These are phyloP conservation scores for Sebastolobus altivelis DNA, from an alignment of 2,797 vertebrate species.

Conservation along the genomic window DNA sequence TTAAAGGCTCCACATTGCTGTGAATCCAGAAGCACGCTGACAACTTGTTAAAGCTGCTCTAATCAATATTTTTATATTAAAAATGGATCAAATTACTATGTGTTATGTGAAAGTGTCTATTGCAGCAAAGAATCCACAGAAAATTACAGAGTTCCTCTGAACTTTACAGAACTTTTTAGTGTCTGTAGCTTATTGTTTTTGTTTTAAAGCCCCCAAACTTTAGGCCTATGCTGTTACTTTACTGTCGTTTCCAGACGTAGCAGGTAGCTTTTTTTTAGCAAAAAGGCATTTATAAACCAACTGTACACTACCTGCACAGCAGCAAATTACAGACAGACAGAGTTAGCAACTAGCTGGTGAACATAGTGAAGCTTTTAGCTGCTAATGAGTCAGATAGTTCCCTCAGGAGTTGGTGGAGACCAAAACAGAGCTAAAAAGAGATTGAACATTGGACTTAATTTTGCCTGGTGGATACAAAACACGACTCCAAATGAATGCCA, in stretches of 20 bases:
- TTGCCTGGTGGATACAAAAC: not conserved
- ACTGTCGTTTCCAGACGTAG: not conserved
- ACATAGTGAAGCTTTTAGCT: not conserved
- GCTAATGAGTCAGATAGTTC: not conserved
- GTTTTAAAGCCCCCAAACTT: not conserved
- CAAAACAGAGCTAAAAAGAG: not conserved
- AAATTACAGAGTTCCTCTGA: not conserved
- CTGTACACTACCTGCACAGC: not conserved
- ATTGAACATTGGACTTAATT: not conserved
- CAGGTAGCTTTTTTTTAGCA: not conserved
- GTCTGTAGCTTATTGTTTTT: not conserved
- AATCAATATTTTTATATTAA: slow-evolving; percentile 6
- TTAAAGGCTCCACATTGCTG: not conserved
- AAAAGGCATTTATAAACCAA: not conserved
- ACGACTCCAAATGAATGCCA: not conserved
- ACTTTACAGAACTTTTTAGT: not conserved
- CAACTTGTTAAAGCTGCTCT: slow-evolving; percentile 1
- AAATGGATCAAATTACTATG: not conserved
- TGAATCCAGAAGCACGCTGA: not conserved
- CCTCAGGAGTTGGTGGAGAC: not conserved
- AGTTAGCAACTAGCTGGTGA: not conserved
- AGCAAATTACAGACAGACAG: not conserved
- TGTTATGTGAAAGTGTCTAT: not conserved
- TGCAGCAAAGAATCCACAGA: not conserved
- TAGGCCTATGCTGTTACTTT: not conserved